Evolutionary conservation across 1,140 invertebrate genomes (phyloP).

Genomic region (Drosophila simulans): DNA sequence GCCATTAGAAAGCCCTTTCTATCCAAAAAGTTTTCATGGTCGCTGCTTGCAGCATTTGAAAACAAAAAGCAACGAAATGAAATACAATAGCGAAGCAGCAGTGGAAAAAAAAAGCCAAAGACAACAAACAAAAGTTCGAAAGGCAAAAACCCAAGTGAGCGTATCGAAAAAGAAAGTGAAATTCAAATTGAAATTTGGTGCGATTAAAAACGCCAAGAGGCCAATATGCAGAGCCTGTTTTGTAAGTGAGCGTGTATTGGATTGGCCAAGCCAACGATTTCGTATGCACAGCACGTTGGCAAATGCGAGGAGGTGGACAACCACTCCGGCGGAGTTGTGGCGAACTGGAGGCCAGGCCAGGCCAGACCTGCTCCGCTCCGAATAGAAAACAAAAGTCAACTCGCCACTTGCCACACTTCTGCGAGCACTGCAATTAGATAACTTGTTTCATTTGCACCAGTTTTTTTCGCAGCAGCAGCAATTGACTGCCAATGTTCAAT

Average conservation of each 20-base stretch:
- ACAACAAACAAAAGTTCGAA: conserved; percentile 74
- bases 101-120: conserved; percentile 23
- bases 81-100: conserved; percentile 22
- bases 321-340: background rate
- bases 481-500: conserved; percentile 83
- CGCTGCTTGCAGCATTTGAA: conserved; percentile 59
- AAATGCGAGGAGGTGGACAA: conserved; percentile 9
- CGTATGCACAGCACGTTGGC: conserved; percentile 70
- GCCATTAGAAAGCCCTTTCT: conserved; percentile 60
- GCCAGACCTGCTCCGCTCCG: conserved; percentile 48
- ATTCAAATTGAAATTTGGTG: conserved; percentile 83
- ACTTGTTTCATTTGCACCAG: conserved; percentile 81
- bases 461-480: conserved; percentile 54
- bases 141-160: conserved; percentile 82
- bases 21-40: conserved; percentile 69
- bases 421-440: conserved; percentile 76
- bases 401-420: conserved; percentile 78
- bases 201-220: conserved; percentile 72
- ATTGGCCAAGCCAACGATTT: conserved; percentile 67
- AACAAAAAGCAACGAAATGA: conserved; percentile 60
- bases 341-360: conserved; percentile 15
- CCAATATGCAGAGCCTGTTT: conserved; percentile 37
- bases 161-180: conserved; percentile 84
- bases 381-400: conserved; percentile 82
- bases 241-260: conserved; percentile 9